Evolutionary conservation across 2,113 vertebrate genomes (phyloP).

Genomic region (Fregetta grallaria): DNA sequence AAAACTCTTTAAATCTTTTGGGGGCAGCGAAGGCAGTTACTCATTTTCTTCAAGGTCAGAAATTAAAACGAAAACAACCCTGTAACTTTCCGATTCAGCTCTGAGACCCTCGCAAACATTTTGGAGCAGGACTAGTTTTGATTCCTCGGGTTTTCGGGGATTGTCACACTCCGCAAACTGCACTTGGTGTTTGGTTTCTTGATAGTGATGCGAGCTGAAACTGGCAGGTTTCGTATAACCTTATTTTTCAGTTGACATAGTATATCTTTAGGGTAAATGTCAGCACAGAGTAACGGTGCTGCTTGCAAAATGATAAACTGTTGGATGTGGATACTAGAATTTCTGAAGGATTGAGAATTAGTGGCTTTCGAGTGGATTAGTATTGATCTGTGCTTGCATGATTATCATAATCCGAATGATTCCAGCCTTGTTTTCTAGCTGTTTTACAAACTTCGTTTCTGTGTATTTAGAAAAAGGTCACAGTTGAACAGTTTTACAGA

Average conservation of each 20-base stretch:
- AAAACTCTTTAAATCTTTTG: background rate
- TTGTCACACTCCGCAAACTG: background rate
- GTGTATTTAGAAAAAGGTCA: background rate
- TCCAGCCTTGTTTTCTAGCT: background rate
- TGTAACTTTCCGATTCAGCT: background rate
- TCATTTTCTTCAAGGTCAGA: background rate
- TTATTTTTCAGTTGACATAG: background rate
- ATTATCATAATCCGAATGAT: background rate
- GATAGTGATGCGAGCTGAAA: background rate
- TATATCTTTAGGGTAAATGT: background rate
- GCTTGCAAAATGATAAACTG: background rate
- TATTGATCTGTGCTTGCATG: slow-evolving; percentile 4
- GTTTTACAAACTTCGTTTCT: background rate
- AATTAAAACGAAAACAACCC: background rate
- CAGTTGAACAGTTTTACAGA: background rate
- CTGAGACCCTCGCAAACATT: background rate
- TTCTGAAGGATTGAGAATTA: background rate
- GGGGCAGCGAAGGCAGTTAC: background rate
- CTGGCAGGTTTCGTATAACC: background rate
- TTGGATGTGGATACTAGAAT: background rate
- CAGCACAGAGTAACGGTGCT: background rate
- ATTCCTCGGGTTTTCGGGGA: background rate
- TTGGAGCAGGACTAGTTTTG: background rate
- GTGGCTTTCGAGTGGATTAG: background rate
- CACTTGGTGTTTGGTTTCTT: background rate